Evolutionary conservation across 2,797 vertebrate genomes (phyloP).

Genomic region (Poecilia wingei): DNA sequence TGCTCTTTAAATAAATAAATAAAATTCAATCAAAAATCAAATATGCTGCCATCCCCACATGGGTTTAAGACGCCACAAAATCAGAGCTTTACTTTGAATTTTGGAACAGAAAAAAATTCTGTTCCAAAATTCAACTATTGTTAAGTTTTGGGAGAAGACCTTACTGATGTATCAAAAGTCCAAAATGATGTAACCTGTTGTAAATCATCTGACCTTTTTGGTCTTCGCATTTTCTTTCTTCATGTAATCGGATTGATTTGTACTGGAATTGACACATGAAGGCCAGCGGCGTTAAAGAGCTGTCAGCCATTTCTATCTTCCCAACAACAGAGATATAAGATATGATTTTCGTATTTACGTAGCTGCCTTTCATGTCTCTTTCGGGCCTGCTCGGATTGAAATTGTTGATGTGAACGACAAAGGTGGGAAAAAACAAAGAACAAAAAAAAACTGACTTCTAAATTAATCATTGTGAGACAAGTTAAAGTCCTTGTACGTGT

Average conservation of each 20-base stretch:
- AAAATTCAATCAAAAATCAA: neutral
- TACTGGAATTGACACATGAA: conserved; percentile 13
- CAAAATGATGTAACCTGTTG: conserved; percentile 34
- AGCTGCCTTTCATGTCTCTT: conserved; percentile 13
- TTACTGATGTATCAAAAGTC: conserved; percentile 14
- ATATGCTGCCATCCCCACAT: neutral
- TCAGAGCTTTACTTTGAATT: conserved; percentile 11
- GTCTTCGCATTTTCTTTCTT: neutral
- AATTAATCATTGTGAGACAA: conserved; percentile 3
- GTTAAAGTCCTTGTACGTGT: neutral
- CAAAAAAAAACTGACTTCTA: neutral
- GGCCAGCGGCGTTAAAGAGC: conserved; percentile 14
- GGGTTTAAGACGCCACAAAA: neutral
- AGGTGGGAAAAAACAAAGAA: neutral
- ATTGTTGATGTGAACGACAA: conserved; percentile 10
- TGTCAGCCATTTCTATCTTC: conserved; percentile 1
- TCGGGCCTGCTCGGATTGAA: neutral
- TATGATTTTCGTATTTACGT: neutral
- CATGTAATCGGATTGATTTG: neutral
- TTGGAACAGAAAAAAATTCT: neutral
- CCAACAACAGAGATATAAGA: neutral
- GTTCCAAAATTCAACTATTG: no score
- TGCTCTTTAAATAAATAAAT: no score
- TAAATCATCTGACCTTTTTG: conserved; percentile 6
- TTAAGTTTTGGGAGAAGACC: conserved; percentile 23